phyloP scores from a whole-genome alignment of 2,113 vertebrate species.

The Chrysemys picta region DNA sequence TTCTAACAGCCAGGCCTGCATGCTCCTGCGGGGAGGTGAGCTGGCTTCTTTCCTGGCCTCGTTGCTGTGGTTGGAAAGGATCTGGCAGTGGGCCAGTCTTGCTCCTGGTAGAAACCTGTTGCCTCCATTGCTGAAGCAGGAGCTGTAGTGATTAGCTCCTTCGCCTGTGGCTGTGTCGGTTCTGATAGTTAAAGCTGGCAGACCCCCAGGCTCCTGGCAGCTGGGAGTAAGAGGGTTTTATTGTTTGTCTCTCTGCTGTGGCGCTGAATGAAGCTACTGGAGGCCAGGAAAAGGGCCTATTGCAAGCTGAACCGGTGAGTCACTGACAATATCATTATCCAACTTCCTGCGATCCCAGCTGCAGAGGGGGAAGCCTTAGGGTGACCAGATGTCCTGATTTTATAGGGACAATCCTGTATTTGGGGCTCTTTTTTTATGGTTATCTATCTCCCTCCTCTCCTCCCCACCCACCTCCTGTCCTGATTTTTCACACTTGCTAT shows the following conservation, averaged over 20 bases:
- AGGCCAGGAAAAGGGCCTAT: neutral
- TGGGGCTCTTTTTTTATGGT: too few species aligned
- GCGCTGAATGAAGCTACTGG: neutral
- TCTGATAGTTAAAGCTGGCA: neutral
- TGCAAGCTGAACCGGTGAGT: fast-evolving
- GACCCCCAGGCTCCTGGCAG: neutral
- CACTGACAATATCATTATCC: neutral
- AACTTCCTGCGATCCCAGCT: fast-evolving
- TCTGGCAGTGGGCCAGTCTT: neutral
- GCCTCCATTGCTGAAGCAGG: neutral
- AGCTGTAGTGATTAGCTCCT: too few species aligned
- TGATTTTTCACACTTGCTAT: too few species aligned
- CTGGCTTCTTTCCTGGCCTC: neutral
- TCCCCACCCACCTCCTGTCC: too few species aligned
- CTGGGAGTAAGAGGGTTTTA: neutral
- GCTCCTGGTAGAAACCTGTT: neutral
- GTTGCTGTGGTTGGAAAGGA: neutral
- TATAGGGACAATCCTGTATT: too few species aligned
- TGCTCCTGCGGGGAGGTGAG: neutral
- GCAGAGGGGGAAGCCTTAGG: neutral
- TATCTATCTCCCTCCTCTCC: too few species aligned
- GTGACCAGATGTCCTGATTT: too few species aligned
- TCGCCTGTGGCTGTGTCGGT: too few species aligned
- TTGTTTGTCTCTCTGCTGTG: neutral
- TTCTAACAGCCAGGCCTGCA: neutral